Base-by-base conservation (phyloP, 1,140 invertebrate species). In the Aphaenogaster ashmeadi region DNA sequence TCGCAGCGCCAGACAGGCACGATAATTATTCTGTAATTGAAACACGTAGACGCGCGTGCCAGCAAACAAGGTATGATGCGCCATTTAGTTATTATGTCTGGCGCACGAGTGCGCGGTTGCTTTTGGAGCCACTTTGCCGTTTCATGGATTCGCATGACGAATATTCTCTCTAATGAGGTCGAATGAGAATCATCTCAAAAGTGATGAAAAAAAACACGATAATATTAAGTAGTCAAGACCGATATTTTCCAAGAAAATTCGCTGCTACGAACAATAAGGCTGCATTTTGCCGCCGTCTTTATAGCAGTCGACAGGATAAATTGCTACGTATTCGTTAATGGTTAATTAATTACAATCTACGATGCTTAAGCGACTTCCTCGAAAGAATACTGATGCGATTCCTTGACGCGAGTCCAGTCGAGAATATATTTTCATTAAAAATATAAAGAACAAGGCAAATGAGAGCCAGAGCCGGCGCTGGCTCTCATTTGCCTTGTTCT, bases 11-110 rank as follows among this genome's bases (percentile, higher is more conserved):
- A 33, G 71, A 47, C 50, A 66, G n/a, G 58, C 33, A 74, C 36
- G 64, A 86, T 86, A 87, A 88, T 88, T 88, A 71, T 66, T 87
- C 54, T 52, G 84, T 87, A 87, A 88, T 88, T 88, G 87, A 80
- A 87, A 80, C 64, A 79, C 84, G 75, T 88, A 87, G 74, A 86
- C 9, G 74, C 84, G 58, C 87, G 74, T 87, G 75, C 75, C 41
- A 50, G 66, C 38, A 66, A 72, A 86, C 47, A 66, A 71, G 83
- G 54, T 8, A 38, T 27, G 56, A 54, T 27, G 41, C 50, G 9
- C 27, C 66, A 54, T 50, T 87, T 69, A 52, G 38, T 50, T 62
- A 75, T 87, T 84, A 69, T 21, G 41, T 21, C 0, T 27, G 36
- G 33, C 27, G 33, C 41, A 60, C 18, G 36, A 77, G 56, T 27